Evolutionary conservation across 2,888 invertebrate species (phyloP), one percentile per base, ranked within the genome.

Genomic region (Trypoxylon attenuatum): DNA sequence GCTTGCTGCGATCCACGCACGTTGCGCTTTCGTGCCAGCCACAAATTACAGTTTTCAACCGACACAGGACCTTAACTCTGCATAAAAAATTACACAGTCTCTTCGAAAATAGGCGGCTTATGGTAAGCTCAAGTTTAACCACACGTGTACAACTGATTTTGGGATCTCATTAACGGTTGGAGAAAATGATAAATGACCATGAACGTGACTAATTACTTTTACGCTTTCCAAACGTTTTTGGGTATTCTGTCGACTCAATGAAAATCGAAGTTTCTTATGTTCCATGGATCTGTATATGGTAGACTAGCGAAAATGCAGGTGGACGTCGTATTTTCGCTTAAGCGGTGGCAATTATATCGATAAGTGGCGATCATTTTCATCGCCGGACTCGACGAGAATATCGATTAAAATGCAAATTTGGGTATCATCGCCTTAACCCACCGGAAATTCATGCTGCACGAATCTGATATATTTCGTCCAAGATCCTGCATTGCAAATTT

Each of bases 1-100:
- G 33, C n/a, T 60, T 73, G 73, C 69, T 73, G 62, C 59, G 54
- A 65, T 57, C 62, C 51, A 51, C 62, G 52, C 49, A 47, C 64
- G 54, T 56, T 53, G 59, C 5, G n/a, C 33, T 33, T 13, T 13
- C 13, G 33, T 4, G 13, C 13, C 33, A 60, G 57, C 57, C 46
- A 61, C 63, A 71, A 76, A 76, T 76, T 76, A 74, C 61, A 69
- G 72, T 69, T 76, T 76, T 72, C 51, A 56, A 23, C 21, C 41
- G 13, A 33, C n/a, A 13, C n/a, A 33, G 33, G 59, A 51, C 52
- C 58, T n/a, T 49, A 38, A 50, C 75, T 74, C 77, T 78, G 70
- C 78, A 77, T 77, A 69, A 77, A 75, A 76, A 79, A 79, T 79
- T 77, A 73, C 60, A 73, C 60, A n/a, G 68, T 64, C 61, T 52